Evolutionary conservation across 2,113 vertebrate species (phyloP).

Genomic region (Acrocephalus kingi): DNA sequence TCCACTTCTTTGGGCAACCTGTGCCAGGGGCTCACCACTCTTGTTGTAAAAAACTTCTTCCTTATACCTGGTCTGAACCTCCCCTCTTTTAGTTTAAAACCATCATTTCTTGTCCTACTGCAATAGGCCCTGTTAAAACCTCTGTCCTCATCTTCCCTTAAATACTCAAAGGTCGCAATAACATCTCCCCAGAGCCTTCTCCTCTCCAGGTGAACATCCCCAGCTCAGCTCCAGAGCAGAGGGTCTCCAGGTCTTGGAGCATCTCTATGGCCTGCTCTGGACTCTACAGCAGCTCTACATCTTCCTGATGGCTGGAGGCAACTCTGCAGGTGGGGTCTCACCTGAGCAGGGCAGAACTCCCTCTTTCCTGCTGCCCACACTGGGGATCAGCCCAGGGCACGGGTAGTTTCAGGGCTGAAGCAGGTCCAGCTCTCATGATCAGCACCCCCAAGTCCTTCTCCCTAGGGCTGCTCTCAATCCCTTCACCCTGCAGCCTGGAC

Average conservation of each 20-base stretch:
- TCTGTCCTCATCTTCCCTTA: neutral
- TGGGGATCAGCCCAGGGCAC: neutral
- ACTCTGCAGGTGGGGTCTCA: neutral
- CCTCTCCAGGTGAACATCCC: neutral
- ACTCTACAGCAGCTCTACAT: neutral
- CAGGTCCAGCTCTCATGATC: neutral
- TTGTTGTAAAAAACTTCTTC: neutral
- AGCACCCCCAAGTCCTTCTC: neutral
- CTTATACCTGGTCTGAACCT: neutral
- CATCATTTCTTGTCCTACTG: neutral
- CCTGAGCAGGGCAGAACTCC: neutral
- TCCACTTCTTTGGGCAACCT: neutral
- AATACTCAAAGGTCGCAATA: fast-evolving
- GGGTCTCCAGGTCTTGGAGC: neutral
- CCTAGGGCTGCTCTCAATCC: neutral
- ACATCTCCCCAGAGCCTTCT: neutral
- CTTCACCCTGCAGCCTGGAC: neutral
- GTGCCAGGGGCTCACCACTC: neutral
- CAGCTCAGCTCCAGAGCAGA: neutral
- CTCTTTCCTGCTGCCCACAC: fast-evolving
- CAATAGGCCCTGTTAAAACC: neutral
- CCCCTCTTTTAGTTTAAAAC: neutral
- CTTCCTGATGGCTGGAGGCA: neutral
- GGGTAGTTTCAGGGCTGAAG: fast-evolving
- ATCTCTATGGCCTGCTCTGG: fast-evolving